These are phyloP conservation scores for Acomys russatus DNA, from an alignment of 2,797 vertebrate genomes.

Conservation along the genomic window DNA sequence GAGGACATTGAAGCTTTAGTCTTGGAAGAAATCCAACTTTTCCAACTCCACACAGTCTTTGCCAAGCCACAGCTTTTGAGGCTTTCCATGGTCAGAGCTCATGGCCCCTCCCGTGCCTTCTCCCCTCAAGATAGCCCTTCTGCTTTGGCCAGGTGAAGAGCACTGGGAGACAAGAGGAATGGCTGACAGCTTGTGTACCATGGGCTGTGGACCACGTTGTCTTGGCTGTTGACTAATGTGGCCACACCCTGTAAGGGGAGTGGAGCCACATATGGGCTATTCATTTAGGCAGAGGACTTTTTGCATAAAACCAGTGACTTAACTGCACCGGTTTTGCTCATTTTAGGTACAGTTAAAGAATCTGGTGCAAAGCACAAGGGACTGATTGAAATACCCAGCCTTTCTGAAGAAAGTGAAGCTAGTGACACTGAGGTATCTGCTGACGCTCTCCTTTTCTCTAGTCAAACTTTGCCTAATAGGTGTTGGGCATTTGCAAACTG, in stretches of 20 bases:
- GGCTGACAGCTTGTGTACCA: no score
- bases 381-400: slow-evolving; percentile 88
- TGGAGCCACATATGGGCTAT: neutral
- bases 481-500: neutral
- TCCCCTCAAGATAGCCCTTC: neutral
- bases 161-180: neutral
- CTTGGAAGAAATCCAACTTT: neutral
- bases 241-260: neutral
- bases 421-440: slow-evolving; percentile 87
- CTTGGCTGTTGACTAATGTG: neutral
- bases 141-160: neutral
- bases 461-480: neutral
- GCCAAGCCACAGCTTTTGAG: no score
- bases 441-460: neutral
- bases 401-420: slow-evolving; percentile 89
- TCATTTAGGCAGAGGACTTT: slow-evolving; percentile 7
- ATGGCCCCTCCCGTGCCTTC: neutral
- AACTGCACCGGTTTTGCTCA: slow-evolving; percentile 82
- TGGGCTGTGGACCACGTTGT: neutral
- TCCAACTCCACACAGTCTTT: neutral
- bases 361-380: slow-evolving; percentile 88
- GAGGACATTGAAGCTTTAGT: neutral
- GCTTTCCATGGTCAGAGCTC: neutral
- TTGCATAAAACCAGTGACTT: slow-evolving; percentile 26
- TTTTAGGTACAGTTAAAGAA: slow-evolving; percentile 88